Base-by-base conservation (phyloP, 2,797 vertebrate species). In the Euphonia xanthogaster region DNA sequence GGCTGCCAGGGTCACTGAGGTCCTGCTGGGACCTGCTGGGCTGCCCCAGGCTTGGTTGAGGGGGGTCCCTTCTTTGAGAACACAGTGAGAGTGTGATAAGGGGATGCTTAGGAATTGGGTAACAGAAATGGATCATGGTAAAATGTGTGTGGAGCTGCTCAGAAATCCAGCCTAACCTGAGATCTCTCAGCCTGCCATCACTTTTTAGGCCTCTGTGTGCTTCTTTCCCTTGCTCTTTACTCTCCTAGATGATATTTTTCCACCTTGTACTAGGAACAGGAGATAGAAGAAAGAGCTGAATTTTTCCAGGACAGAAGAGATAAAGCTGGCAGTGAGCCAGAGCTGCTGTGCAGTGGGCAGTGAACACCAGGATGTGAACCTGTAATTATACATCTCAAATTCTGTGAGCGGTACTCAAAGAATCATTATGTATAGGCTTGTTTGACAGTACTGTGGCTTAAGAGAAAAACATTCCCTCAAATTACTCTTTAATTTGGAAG, bases 401-500 rank as follows among this genome's bases (percentile, higher is more conserved):
- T 94, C 79, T 88, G 92, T 1, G 33, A 95, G 88, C 37, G 2
- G 54, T 78, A 54, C 91, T 96, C 77, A 91, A 94, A 66, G 88
- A 95, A 75, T 88, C 86, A 47, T 81, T 95, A 72, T 44, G 58
- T 57, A 81, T 23, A 10, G 61, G 80, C 75, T 90, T 88, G 50
- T 94, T 95, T 92, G 88, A 92, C 78, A 90, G 88, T 50, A 31
- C 58, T 84, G 90, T 72, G 80, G 70, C 65, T 92, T 93, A 95
- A 92, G 73, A 90, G 90, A 93, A 94, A 88, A 95, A 84, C 91
- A 95, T 80, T 85, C 90, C 86, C 51, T 93, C 88, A 80, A 91
- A 95, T 94, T 78, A 72, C 82, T 91, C 82, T 94, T 92, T 95
- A 88, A 96, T 95, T 95, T 81, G 51, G 58, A 94, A 97, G 95